Evolutionary conservation across 2,797 vertebrate species (phyloP).

Genomic region (Toxotes lorentzi): DNA sequence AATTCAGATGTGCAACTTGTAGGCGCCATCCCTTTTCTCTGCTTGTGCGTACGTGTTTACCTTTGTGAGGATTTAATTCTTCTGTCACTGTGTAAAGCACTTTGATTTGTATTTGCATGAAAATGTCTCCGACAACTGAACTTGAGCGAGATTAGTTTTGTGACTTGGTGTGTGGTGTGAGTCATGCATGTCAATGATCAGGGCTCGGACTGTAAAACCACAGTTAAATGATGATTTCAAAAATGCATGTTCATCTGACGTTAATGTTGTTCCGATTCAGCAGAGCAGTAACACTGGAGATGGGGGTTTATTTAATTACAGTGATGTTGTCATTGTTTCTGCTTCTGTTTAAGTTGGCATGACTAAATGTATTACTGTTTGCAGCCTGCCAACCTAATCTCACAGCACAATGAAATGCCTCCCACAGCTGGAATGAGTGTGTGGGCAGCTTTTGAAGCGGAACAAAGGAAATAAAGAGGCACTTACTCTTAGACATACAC

Average conservation of each 20-base stretch:
- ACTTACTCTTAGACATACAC: slow-evolving; percentile 38
- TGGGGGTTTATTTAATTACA: slow-evolving; percentile 58
- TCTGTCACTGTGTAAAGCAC: not conserved
- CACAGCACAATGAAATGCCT: slow-evolving; percentile 74
- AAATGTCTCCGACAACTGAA: not conserved
- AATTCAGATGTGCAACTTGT: not conserved
- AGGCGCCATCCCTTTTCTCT: not conserved
- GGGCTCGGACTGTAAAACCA: not conserved
- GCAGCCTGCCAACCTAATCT: slow-evolving; percentile 76
- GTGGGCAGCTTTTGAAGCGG: slow-evolving; percentile 77
- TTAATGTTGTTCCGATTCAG: slow-evolving; percentile 23
- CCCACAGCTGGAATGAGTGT: slow-evolving; percentile 72
- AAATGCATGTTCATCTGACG: slow-evolving; percentile 24
- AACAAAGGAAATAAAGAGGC: slow-evolving; percentile 69
- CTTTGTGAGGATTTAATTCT: not conserved
- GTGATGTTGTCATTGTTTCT: slow-evolving; percentile 53
- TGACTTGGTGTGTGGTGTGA: not conserved
- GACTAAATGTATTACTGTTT: slow-evolving; percentile 70
- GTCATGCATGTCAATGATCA: not conserved
- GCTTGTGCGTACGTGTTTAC: not conserved
- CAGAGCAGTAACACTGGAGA: slow-evolving; percentile 18
- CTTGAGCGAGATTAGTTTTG: not conserved
- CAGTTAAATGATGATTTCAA: slow-evolving; percentile 11
- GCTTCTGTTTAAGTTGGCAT: slow-evolving; percentile 67
- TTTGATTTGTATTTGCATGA: slow-evolving; percentile 1